A percentile compares a stretch with the other conserved stretches of the same genome.
These are phyloP conservation scores for Cyrtorhinus lividipennis DNA, from an alignment of 1,140 invertebrate species.

Conservation along the genomic window DNA sequence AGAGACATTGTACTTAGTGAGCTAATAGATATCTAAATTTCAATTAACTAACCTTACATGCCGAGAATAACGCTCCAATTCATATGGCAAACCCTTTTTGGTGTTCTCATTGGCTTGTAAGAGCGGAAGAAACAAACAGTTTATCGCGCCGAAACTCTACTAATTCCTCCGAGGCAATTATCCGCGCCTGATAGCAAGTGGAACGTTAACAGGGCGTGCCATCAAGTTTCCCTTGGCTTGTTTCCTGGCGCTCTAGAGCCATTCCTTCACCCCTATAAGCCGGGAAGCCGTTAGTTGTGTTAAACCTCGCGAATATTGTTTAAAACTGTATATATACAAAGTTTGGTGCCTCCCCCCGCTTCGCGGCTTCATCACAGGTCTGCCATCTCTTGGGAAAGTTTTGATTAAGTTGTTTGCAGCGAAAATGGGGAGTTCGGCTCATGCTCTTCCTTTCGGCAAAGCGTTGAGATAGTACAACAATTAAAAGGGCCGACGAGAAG, in stretches of 20 bases:
- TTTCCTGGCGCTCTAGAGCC: neutral
- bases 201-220: neutral
- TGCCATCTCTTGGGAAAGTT: too few species aligned
- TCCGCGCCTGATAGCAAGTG: neutral
- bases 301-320: neutral
- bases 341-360: too few species aligned
- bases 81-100: too few species aligned
- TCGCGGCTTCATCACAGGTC: too few species aligned
- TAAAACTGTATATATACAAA: neutral
- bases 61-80: too few species aligned
- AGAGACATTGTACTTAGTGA: too few species aligned
- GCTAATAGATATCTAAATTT: too few species aligned
- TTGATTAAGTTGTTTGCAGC: too few species aligned
- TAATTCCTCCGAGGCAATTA: neutral
- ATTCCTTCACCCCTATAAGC: neutral
- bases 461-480: neutral
- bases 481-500: neutral
- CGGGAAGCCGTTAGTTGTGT: neutral
- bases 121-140: slow-evolving; percentile 5
- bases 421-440: too few species aligned
- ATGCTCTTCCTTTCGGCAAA: too few species aligned
- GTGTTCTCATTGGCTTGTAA: slow-evolving; percentile 7
- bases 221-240: neutral
- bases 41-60: too few species aligned
- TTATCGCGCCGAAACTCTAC: neutral